Evolutionary conservation across 2,888 invertebrate species (phyloP), one percentile per base, ranked within the genome.

Genomic region (Noctua fimbriata): DNA sequence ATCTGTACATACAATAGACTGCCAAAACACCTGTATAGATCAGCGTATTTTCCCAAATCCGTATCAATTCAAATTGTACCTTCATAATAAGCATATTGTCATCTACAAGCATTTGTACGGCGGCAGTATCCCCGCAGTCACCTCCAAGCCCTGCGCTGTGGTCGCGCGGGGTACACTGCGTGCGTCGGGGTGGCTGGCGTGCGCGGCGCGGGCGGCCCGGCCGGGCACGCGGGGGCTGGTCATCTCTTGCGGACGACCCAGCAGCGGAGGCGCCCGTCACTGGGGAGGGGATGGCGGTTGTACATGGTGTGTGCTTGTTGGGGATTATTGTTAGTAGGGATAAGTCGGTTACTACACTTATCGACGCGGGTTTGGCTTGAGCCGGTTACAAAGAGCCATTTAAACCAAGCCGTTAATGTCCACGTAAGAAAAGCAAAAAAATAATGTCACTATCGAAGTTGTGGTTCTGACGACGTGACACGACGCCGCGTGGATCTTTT

Each of bases 251-350:
- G 94, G 47, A 96, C 69, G 36, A 94, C 94, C 95, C 95, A 96
- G 82, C 94, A 94, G 14, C 96, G 92, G 69, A 96, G 92, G 72
- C 95, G 94, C 0, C 96, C 96, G 87, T 96, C 95, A 84, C 96
- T 96, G 91, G 1, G 81, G 85, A 76, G 52, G 21, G 21, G 60
- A 36, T 2, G 2, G 2, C 24, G 0, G 14, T 36, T 80, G 10
- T 36, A 83, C 16, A 32, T 60, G 6, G 0, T 24, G 14, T 21
- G 49, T 58, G 1, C 2, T 52, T 3, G 24, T 14, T n/a, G 6
- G 18, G 67, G 55, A 24, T 60, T 55, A 2, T 73, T 69, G 32
- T 63, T 82, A 55, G 28, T 80, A 18, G 9, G 1, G 5, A 65
- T 41, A 7, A 41, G 24, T 16, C 18, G 10, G 4, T 44, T 16